These are phyloP conservation scores for Corynorhinus townsendii DNA, from an alignment of 2,113 vertebrate species.

Conservation along the genomic window DNA sequence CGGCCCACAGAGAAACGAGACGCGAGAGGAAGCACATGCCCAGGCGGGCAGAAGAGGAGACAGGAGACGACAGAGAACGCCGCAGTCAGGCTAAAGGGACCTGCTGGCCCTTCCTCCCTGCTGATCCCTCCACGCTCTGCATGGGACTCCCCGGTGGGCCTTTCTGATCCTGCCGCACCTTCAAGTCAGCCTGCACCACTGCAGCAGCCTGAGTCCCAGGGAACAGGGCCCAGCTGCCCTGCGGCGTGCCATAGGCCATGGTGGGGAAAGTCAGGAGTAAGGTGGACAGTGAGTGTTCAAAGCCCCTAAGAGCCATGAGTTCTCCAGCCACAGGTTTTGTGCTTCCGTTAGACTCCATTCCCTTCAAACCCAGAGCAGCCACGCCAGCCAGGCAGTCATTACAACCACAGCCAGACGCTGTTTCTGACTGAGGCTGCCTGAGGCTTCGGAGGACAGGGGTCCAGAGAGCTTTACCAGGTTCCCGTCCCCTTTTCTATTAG, in stretches of 20 bases:
- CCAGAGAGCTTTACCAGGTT: neutral
- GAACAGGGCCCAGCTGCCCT: neutral
- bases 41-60: slow-evolving; percentile 51
- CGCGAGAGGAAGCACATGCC: slow-evolving; percentile 39
- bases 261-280: neutral
- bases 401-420: neutral
- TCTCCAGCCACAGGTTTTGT: neutral
- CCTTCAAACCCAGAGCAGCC: neutral
- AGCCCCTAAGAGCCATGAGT: neutral
- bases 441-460: neutral
- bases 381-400: neutral
- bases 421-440: neutral
- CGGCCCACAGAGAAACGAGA: slow-evolving; percentile 63
- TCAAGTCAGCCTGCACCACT: rapidly evolving
- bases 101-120: neutral
- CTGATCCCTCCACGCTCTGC: neutral
- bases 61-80: slow-evolving; percentile 52
- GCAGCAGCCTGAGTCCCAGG: neutral
- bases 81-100: neutral
- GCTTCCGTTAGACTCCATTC: neutral
- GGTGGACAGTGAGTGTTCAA: neutral
- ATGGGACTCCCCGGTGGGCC: neutral
- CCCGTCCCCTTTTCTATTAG: neutral
- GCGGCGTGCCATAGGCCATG: neutral
- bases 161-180: neutral